Evolutionary conservation across 2,888 invertebrate genomes (phyloP).

Genomic region (Noctua janthe): DNA sequence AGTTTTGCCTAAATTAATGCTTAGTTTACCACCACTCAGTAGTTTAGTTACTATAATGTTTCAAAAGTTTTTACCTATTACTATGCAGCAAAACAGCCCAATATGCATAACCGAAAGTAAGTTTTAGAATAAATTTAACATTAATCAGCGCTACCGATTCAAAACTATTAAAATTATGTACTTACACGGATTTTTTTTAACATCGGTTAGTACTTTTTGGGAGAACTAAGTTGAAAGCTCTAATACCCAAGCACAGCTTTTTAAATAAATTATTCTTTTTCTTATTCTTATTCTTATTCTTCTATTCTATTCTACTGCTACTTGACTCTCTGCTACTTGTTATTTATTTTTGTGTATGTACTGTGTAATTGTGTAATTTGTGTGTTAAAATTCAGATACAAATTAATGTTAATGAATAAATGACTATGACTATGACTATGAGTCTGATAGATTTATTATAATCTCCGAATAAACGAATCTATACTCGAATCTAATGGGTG

Average conservation of each 20-base stretch:
- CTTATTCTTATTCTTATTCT: no score
- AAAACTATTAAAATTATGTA: no score
- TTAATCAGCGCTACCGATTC: not conserved
- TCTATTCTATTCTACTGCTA: no score
- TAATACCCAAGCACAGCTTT: not conserved
- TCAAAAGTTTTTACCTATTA: not conserved
- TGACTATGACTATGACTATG: not conserved
- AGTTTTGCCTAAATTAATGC: not conserved
- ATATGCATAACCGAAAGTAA: not conserved
- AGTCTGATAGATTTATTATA: not conserved
- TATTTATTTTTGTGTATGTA: no score
- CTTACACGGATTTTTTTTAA: no score
- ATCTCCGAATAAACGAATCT: not conserved
- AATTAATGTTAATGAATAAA: no score
- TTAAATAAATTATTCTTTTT: not conserved
- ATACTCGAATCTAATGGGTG: no score
- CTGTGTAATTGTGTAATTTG: no score
- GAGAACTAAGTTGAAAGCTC: not conserved
- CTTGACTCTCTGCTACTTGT: no score
- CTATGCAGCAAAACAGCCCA: not conserved
- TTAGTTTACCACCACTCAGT: not conserved
- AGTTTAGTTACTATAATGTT: not conserved
- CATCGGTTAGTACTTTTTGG: not conserved
- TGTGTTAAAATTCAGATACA: no score
- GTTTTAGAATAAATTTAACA: not conserved